Conservation (phyloP, 2,888 invertebrate species). For the Lasioglossum zephyrum region DNA sequence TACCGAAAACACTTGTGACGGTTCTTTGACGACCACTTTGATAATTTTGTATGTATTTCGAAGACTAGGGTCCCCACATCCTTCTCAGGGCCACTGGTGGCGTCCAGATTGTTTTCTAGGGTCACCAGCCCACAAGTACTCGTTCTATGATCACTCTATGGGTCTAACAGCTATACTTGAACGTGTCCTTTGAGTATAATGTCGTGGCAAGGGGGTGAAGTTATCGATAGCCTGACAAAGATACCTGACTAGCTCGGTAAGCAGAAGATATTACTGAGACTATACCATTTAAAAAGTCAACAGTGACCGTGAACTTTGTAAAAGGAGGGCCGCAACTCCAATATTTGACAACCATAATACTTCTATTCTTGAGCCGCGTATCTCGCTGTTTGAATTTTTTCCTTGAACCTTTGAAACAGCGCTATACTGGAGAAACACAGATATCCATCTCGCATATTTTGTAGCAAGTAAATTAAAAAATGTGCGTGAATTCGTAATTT, state of each 20-base stretch:
- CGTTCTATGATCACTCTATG: background rate
- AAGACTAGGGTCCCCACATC: background rate
- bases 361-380: background rate
- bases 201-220: background rate
- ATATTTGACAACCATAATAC: conserved; percentile 19
- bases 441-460: background rate
- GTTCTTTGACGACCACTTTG: background rate
- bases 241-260: conserved; percentile 3
- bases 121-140: background rate
- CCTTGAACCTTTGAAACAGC: background rate
- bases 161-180: background rate
- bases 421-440: background rate
- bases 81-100: background rate
- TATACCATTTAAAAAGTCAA: conserved; percentile 18
- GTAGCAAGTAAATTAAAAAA: background rate
- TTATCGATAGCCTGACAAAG: conserved; percentile 14
- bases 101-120: conserved; percentile 3
- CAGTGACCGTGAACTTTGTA: conserved; percentile 13
- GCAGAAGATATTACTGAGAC: conserved; percentile 6
- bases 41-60: background rate
- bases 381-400: background rate
- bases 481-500: too few relatives aligned
- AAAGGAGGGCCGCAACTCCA: conserved; percentile 6
- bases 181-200: background rate
- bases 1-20: background rate